A percentile compares a stretch with the other conserved stretches of the same genome.
These are phyloP conservation scores for Caenorhabditis plicata DNA, from an alignment of 2,888 invertebrate genomes.

Conservation along the genomic window DNA sequence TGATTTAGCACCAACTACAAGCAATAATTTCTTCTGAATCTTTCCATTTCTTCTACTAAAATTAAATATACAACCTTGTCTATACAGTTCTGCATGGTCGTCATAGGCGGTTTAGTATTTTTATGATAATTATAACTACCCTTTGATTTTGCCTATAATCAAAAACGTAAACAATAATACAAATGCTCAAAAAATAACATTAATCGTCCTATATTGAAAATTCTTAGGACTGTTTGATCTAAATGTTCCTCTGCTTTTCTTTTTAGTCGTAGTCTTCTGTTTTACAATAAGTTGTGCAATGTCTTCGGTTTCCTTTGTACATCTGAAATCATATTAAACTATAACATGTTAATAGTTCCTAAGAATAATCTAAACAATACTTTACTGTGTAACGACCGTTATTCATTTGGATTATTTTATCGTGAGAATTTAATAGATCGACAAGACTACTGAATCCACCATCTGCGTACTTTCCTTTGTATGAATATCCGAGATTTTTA, in stretches of 20 bases:
- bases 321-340: too few species aligned
- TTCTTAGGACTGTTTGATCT: too few species aligned
- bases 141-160: too few species aligned
- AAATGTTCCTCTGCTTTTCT: background rate
- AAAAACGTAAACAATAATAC: too few species aligned
- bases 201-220: too few species aligned
- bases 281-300: background rate
- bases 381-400: constrained; percentile 6
- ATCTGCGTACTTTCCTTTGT: constrained; percentile 9
- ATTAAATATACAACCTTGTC: too few species aligned
- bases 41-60: too few species aligned
- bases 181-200: too few species aligned
- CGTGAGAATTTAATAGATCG: constrained; percentile 7
- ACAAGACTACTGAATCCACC: constrained; percentile 15
- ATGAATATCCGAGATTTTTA: constrained; percentile 17
- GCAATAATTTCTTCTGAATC: too few species aligned
- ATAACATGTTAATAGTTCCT: background rate
- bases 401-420: background rate
- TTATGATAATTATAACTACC: too few species aligned
- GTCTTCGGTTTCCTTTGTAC: constrained; percentile 4
- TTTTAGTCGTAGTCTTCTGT: background rate
- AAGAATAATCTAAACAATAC: background rate
- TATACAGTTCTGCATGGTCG: too few species aligned
- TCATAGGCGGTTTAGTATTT: too few species aligned
- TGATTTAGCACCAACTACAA: constrained; percentile 11